Evolutionary conservation across 2,888 invertebrate species (phyloP).

Genomic region (Drosophila mimica): DNA sequence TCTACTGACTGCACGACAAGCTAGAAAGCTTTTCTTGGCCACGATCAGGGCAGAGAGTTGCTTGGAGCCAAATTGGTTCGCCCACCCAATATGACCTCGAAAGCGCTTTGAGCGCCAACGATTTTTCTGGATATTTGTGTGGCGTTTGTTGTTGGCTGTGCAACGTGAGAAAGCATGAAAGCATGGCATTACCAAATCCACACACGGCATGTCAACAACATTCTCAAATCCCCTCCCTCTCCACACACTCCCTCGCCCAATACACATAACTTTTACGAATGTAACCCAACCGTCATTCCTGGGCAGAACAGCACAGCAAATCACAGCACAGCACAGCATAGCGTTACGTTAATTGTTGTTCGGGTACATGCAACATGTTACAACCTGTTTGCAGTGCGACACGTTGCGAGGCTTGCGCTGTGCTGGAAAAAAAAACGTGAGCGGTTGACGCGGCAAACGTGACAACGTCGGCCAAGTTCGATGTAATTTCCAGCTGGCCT

Average conservation of each 20-base stretch:
- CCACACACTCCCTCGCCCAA: not conserved
- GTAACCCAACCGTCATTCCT: conserved; percentile 17
- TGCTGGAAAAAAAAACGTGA: conserved; percentile 71
- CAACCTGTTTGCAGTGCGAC: conserved; percentile 58
- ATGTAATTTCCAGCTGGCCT: conserved; percentile 65
- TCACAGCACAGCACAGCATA: not conserved
- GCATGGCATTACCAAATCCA: conserved; percentile 55
- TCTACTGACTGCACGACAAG: conserved; percentile 24
- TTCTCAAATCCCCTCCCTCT: not conserved
- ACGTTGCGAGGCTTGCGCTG: conserved; percentile 43
- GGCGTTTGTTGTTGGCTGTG: conserved; percentile 31
- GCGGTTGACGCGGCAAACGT: conserved; percentile 59
- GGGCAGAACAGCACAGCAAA: not conserved
- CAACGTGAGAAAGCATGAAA: conserved; percentile 65
- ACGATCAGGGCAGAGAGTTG: conserved; percentile 12
- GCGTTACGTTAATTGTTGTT: conserved; percentile 29
- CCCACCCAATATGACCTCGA: conserved; percentile 50
- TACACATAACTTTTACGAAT: conserved; percentile 5
- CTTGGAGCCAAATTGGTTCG: conserved; percentile 9
- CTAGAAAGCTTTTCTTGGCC: conserved; percentile 26
- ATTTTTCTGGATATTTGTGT: conserved; percentile 14
- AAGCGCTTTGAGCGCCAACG: conserved; percentile 17
- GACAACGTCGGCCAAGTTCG: conserved; percentile 63
- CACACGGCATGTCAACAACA: conserved; percentile 30
- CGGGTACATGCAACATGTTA: conserved; percentile 49